These are phyloP conservation scores for Agrotis segetum DNA, from an alignment of 2,888 invertebrate genomes.

Conservation along the genomic window DNA sequence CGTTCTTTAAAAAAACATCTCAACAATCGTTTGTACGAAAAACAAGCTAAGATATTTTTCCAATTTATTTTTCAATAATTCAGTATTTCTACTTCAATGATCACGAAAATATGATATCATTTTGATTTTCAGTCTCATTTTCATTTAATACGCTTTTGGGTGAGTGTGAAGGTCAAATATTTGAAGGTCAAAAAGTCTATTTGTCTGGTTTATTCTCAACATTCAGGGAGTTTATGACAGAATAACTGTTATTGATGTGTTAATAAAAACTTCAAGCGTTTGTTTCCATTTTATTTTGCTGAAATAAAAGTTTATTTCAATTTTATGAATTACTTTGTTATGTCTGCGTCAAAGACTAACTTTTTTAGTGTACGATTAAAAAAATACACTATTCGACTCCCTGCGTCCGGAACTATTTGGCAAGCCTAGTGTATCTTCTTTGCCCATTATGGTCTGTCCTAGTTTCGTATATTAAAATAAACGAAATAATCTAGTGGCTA, in stretches of 20 bases:
- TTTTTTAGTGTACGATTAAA: not conserved
- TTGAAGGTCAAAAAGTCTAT: slow-evolving; percentile 17
- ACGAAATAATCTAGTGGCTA: too few relatives aligned
- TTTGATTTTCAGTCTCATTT: slow-evolving; percentile 13
- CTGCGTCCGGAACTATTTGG: not conserved
- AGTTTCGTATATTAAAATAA: too few relatives aligned
- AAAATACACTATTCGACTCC: not conserved
- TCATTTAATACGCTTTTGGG: not conserved
- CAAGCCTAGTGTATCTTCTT: not conserved
- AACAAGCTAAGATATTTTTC: not conserved
- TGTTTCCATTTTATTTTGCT: not conserved
- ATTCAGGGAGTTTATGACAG: slow-evolving; percentile 10
- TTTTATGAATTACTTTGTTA: slow-evolving; percentile 13
- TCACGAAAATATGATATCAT: slow-evolving; percentile 7
- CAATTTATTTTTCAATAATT: not conserved
- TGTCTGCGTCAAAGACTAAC: not conserved
- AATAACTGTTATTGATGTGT: slow-evolving; percentile 28
- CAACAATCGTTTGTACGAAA: not conserved
- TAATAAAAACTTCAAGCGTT: not conserved
- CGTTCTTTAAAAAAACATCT: not conserved
- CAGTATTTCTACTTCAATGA: not conserved
- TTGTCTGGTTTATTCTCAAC: slow-evolving; percentile 3
- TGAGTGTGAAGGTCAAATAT: not conserved
- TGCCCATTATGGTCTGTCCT: not conserved
- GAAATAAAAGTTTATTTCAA: not conserved